A percentile compares a stretch with the other conserved stretches of the same genome.
Evolutionary conservation across 2,888 invertebrate species (phyloP).

Genomic region (Beris morrisii): DNA sequence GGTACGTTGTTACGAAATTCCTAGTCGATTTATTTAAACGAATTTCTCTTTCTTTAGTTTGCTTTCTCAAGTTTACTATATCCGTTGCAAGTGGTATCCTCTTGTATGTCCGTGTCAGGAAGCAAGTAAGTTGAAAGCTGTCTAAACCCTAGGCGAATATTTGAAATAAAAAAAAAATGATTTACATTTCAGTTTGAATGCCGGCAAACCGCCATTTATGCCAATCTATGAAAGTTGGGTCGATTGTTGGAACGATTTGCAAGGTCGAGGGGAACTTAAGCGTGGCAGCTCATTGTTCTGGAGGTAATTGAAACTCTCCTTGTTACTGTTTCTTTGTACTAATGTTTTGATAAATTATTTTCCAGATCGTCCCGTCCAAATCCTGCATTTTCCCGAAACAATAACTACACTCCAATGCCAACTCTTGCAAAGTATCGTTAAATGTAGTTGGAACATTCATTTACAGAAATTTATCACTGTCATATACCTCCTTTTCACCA

Average conservation of each 20-base stretch:
- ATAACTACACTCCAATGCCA: constrained; percentile 21
- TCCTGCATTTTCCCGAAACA: neutral
- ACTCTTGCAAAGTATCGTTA: constrained; percentile 16
- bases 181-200: constrained; percentile 63
- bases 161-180: neutral
- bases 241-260: constrained; percentile 80
- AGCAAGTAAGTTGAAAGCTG: constrained; percentile 60
- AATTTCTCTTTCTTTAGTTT: constrained; percentile 59
- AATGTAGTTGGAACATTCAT: neutral
- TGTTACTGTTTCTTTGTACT: too few species aligned
- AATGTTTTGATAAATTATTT: neutral
- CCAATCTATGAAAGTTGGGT: constrained; percentile 80
- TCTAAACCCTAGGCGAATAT: constrained; percentile 11
- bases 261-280: constrained; percentile 74
- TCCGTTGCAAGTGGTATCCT: constrained; percentile 87
- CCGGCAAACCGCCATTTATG: constrained; percentile 83
- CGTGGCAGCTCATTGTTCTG: constrained; percentile 76
- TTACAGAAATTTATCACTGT: too few species aligned
- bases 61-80: constrained; percentile 85
- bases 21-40: neutral
- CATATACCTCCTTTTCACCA: too few species aligned
- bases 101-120: constrained; percentile 86
- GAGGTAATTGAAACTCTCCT: constrained; percentile 44
- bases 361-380: constrained; percentile 18
- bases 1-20: constrained; percentile 37